A percentile compares a stretch with the other conserved stretches of the same genome.
Evolutionary conservation across 2,888 invertebrate genomes (phyloP).

Genomic region (Therioaphis trifolii): DNA sequence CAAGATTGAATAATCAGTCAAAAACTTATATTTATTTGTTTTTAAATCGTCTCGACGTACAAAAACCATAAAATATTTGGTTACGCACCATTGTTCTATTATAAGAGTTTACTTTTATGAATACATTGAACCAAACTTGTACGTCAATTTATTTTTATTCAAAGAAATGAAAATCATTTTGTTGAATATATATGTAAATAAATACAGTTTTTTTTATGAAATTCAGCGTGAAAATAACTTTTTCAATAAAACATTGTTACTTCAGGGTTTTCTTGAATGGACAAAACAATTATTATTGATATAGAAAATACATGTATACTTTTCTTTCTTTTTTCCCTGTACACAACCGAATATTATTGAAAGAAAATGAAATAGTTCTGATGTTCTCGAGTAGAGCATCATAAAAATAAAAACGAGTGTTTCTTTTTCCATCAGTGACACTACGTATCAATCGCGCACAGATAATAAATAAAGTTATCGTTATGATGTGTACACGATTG

Average conservation of each 20-base stretch:
- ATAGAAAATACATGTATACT: not conserved
- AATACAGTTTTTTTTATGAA: not conserved
- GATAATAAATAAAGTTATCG: not conserved
- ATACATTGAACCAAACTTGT: not conserved
- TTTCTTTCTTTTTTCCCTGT: not conserved
- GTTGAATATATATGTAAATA: not conserved
- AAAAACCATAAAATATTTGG: no score
- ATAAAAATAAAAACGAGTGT: not conserved
- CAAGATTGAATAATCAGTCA: no score
- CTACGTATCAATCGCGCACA: not conserved
- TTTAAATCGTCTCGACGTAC: no score
- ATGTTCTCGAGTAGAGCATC: not conserved
- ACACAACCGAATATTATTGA: not conserved
- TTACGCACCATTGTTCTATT: no score
- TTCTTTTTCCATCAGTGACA: not conserved
- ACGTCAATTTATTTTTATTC: not conserved
- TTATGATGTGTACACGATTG: not conserved
- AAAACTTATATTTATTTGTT: no score
- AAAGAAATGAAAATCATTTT: not conserved
- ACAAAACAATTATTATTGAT: slow-evolving; percentile 15
- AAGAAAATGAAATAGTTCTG: not conserved
- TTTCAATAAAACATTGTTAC: slow-evolving; percentile 7
- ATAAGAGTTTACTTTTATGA: not conserved
- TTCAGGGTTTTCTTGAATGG: not conserved
- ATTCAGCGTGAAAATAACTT: not conserved